Base-by-base conservation (phyloP, 2,113 vertebrate species). In the Octodon degus region DNA sequence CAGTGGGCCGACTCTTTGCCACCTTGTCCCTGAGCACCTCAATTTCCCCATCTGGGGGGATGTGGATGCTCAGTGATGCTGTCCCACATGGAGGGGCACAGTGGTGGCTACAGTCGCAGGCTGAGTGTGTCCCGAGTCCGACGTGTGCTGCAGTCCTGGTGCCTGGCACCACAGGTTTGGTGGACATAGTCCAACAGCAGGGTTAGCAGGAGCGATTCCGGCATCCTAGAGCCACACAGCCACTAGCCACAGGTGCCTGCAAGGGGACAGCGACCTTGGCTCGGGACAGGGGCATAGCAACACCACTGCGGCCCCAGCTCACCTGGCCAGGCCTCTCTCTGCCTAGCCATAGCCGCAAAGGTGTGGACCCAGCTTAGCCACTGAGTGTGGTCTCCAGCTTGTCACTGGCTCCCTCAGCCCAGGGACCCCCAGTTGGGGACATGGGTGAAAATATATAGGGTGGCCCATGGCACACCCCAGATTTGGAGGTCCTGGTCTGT, bases 361-460 rank as follows among this genome's bases (percentile, higher is more conserved):
- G 65, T 67, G 14, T 53, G 47, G 47, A 17, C 14, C 16, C 47
- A 10, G 30, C 77, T 30, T 22, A 32, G 30, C 27, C 17, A 11
- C 30, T 2, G 17, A 72, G n/a, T 58, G 55, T 47, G 3, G 63
- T 16, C 34, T 9, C 7, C 5, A 32, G 17, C 30, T 65, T 14
- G 5, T 67, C n/a, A 27, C 94, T 67, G 32, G 22, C 32, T 60
- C 8, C n/a, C 5, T 37, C 47, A 37, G 25, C 11, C 27, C 12
- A 2, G 0, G 1, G 58, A 4, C 58, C 1, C 14, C 20, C 47
- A 25, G 81, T 37, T 32, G 4, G 2, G 2, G 1, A 43, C 67
- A 2, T 2, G 7, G 60, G 16, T 24, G 5, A 37, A 5, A 7
- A 62, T 25, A 32, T 13, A 9, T 70, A 37, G n/a, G 50, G 7